Conservation (phyloP, 1,140 invertebrate species). For the Augochlora pura region DNA sequence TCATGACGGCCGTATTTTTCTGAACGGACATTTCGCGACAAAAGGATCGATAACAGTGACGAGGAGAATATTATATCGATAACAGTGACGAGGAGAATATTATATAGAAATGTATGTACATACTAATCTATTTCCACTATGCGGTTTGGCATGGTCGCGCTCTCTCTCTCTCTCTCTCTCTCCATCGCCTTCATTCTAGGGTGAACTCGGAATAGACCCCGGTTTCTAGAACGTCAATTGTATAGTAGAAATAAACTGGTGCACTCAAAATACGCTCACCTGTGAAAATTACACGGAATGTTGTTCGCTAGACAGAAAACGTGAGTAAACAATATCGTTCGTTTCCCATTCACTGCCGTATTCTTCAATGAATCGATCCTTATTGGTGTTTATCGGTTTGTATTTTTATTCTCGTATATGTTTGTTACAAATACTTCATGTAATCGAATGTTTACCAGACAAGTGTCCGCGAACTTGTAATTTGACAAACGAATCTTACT, state of each 20-base stretch:
- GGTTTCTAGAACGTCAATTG: slow-evolving; percentile 50
- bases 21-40: neutral
- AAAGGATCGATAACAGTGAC: neutral
- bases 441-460: neutral
- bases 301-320: neutral
- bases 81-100: neutral
- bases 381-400: neutral
- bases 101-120: neutral
- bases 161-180: slow-evolving; percentile 11
- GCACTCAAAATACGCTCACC: slow-evolving; percentile 21
- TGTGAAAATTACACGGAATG: neutral
- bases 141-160: slow-evolving; percentile 33
- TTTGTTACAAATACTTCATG: neutral
- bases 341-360: neutral
- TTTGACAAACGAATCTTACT: too few relatives aligned
- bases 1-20: neutral
- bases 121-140: slow-evolving; percentile 33
- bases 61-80: neutral
- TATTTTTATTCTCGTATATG: neutral
- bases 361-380: neutral
- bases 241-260: slow-evolving; percentile 45
- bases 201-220: slow-evolving; percentile 44
- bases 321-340: slow-evolving; percentile 10
- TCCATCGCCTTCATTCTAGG: slow-evolving; percentile 9
- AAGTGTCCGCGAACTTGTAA: too few relatives aligned